Conservation (phyloP, 2,888 invertebrate genomes). For the Morinoia aosen region DNA sequence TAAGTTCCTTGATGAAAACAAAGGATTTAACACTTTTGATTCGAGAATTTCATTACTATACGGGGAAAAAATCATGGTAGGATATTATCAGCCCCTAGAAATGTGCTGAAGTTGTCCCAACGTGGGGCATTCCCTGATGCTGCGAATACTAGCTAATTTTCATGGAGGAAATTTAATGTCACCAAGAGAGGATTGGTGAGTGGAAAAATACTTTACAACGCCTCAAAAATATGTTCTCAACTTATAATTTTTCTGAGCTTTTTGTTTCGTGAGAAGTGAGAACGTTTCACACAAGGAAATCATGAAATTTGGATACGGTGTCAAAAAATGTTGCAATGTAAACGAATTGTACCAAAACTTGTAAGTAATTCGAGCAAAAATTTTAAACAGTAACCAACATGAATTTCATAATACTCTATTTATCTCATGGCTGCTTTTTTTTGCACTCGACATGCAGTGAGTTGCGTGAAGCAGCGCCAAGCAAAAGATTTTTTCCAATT, state of each 20-base stretch:
- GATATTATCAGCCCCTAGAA: too few relatives aligned
- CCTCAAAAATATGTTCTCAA: too few relatives aligned
- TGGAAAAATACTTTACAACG: too few relatives aligned
- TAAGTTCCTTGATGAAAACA: not conserved
- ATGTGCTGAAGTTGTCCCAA: too few relatives aligned
- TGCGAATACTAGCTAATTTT: too few relatives aligned
- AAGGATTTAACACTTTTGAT: not conserved
- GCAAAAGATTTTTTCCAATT: not conserved
- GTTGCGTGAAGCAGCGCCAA: not conserved
- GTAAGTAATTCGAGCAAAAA: not conserved
- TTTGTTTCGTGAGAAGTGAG: too few relatives aligned
- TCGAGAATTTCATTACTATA: not conserved
- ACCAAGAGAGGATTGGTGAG: too few relatives aligned
- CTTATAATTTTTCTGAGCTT: too few relatives aligned
- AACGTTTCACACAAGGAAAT: not conserved
- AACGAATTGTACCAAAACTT: too few relatives aligned
- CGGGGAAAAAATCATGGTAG: not conserved
- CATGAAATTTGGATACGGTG: not conserved
- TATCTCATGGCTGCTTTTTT: not conserved
- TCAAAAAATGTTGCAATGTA: not conserved
- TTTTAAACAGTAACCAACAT: not conserved
- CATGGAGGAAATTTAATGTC: too few relatives aligned
- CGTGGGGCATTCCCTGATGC: too few relatives aligned
- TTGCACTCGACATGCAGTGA: not conserved
- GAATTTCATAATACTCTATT: not conserved